Evolutionary conservation across 2,113 vertebrate genomes (phyloP), one percentile per base, ranked within the genome.

Genomic region (Percopsis transmontana): DNA sequence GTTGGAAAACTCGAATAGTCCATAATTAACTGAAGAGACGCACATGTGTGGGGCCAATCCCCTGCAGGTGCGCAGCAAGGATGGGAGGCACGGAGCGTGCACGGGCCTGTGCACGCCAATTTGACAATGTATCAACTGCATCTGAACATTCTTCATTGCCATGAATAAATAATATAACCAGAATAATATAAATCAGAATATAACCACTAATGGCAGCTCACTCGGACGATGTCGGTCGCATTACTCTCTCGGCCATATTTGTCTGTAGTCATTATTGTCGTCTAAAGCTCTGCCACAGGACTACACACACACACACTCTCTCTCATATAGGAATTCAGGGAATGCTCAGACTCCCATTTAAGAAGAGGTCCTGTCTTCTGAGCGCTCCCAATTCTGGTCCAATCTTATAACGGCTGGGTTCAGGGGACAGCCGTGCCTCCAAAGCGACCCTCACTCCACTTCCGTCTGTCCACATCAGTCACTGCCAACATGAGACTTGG

Each of bases 381-480:
- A 71, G 27, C 39, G 18, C 39, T 80, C 41, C 58, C 52, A 65
- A 81, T 76, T 70, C 71, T 66, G 65, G 58, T 50, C 68, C 65
- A 58, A 72, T 62, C 62, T 58, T 56, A 21, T 61, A 14, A 47
- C 60, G 62, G 65, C 39, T 58, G 65, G 67, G 72, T 64, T 83
- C 53, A 44, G 13, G 42, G 62, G 70, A 55, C 19, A 2, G 41
- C 58, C 63, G 74, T 58, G 52, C 38, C 59, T 59, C 65, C 33
- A 80, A 76, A 72, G 50, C n/a, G 10, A 44, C 54, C 66, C 58
- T 62, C 61, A 62, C 16, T n/a, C 38, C 48, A 45, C 70, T 81
- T 67, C 15, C 11, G 72, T 79, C 70, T 55, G 24, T 42, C 52
- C 48, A 57, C 71, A 79, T 85, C 72, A 60, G 56, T 86, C 87